Conservation (phyloP, 2,113 vertebrate genomes). For the Galeopterus variegatus region DNA sequence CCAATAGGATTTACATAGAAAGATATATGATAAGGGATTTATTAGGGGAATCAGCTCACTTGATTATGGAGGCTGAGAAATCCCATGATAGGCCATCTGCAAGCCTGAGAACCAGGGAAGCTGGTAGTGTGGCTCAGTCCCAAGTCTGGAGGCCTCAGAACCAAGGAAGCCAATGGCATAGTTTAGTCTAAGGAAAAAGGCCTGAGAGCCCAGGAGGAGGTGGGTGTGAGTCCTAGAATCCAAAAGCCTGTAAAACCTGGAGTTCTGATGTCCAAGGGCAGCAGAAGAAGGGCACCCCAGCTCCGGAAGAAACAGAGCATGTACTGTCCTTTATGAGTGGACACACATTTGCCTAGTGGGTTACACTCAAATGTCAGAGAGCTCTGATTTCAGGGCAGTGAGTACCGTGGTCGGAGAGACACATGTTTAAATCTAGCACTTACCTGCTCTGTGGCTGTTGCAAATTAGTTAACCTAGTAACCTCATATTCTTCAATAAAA, state of each 20-base stretch:
- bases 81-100: background rate
- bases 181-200: background rate
- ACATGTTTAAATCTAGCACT: background rate
- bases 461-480: background rate
- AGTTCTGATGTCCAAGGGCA: background rate
- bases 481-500: conserved; percentile 27
- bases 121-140: background rate
- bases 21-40: background rate
- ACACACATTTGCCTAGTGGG: background rate
- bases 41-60: background rate
- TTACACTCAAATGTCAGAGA: background rate
- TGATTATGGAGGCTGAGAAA: background rate
- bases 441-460: background rate
- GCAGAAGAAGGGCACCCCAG: background rate
- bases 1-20: too few species aligned
- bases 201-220: background rate
- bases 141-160: background rate
- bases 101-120: background rate
- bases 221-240: background rate
- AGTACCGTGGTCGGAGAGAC: background rate
- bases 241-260: background rate
- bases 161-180: background rate
- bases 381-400: background rate
- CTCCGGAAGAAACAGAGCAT: background rate
- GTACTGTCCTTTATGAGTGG: background rate